Evolutionary conservation across 2,888 invertebrate species (phyloP).

Genomic region (Caenorhabditis angaria): DNA sequence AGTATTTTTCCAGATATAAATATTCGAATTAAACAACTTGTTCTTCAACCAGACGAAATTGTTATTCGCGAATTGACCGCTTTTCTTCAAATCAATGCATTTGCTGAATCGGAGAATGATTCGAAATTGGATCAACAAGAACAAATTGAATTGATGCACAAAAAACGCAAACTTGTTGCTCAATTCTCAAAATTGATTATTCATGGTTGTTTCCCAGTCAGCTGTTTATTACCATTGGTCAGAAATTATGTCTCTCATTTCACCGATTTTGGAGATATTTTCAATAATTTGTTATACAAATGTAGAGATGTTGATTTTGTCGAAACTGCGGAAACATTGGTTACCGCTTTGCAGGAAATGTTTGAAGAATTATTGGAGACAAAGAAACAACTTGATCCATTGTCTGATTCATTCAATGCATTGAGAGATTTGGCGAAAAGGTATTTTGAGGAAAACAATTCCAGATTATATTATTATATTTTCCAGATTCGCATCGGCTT

Average conservation of each 20-base stretch:
- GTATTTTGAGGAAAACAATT: slow-evolving; percentile 75
- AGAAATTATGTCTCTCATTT: slow-evolving; percentile 97
- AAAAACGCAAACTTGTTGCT: slow-evolving; percentile 80
- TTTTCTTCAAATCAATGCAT: slow-evolving; percentile 68
- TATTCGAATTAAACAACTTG: slow-evolving; percentile 77
- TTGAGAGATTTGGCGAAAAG: slow-evolving; percentile 89
- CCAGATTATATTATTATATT: slow-evolving; percentile 80
- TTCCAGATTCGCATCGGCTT: slow-evolving; percentile 19
- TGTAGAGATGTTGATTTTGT: slow-evolving; percentile 96
- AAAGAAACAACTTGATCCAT: slow-evolving; percentile 45
- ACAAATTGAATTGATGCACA: slow-evolving; percentile 50
- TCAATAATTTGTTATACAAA: slow-evolving; percentile 94
- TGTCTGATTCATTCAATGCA: slow-evolving; percentile 61
- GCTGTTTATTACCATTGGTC: slow-evolving; percentile 89
- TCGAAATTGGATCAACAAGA: slow-evolving; percentile 39
- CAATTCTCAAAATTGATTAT: slow-evolving; percentile 97
- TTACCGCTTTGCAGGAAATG: slow-evolving; percentile 87
- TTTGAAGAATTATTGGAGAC: slow-evolving; percentile 78
- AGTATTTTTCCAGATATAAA: too few species aligned
- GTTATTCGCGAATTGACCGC: slow-evolving; percentile 14
- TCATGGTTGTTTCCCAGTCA: slow-evolving; percentile 93
- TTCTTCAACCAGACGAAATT: slow-evolving; percentile 47
- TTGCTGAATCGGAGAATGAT: slow-evolving; percentile 28
- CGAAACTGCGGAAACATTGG: slow-evolving; percentile 92
- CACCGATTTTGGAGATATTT: slow-evolving; percentile 97